Conservation (phyloP, 2,888 invertebrate species). For the Incurvaria masculella region DNA sequence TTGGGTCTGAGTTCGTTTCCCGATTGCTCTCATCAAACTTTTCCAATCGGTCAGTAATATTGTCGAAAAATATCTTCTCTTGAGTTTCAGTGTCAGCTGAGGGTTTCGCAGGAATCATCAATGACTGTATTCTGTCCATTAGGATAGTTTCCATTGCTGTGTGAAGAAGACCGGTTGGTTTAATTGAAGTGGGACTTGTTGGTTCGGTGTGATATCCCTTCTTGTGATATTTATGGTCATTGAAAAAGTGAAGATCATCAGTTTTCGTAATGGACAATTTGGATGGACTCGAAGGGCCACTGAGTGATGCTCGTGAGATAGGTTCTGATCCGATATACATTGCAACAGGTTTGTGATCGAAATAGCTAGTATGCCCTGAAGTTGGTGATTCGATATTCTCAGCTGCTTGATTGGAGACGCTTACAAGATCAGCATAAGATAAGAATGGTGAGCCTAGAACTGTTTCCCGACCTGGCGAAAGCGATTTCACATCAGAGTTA, state of each 20-base stretch:
- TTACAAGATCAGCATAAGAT: conserved; percentile 42
- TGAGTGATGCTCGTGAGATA: conserved; percentile 37
- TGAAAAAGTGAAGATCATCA: conserved; percentile 17
- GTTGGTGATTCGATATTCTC: conserved; percentile 16
- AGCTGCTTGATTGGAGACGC: conserved; percentile 31
- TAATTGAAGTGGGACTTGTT: conserved; percentile 23
- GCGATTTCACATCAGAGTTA: conserved; percentile 40
- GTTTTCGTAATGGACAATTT: conserved; percentile 21
- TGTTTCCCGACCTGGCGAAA: conserved; percentile 39
- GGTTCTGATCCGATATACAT: conserved; percentile 53
- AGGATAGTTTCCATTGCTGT: conserved; percentile 57
- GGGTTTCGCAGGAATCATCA: conserved; percentile 40
- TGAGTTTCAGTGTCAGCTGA: conserved; percentile 21
- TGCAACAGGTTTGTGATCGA: not conserved
- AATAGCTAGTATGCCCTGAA: not conserved
- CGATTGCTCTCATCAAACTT: conserved; percentile 27
- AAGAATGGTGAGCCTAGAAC: conserved; percentile 54
- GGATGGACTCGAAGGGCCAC: conserved; percentile 28
- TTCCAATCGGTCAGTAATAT: conserved; percentile 38
- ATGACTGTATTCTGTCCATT: conserved; percentile 49
- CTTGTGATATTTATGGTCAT: conserved; percentile 24
- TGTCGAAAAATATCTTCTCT: conserved; percentile 37
- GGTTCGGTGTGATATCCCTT: conserved; percentile 19
- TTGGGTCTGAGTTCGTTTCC: not conserved
- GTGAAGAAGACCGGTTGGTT: conserved; percentile 41